Conservation (phyloP, 2,797 vertebrate genomes). For the Liparis tanakae region DNA sequence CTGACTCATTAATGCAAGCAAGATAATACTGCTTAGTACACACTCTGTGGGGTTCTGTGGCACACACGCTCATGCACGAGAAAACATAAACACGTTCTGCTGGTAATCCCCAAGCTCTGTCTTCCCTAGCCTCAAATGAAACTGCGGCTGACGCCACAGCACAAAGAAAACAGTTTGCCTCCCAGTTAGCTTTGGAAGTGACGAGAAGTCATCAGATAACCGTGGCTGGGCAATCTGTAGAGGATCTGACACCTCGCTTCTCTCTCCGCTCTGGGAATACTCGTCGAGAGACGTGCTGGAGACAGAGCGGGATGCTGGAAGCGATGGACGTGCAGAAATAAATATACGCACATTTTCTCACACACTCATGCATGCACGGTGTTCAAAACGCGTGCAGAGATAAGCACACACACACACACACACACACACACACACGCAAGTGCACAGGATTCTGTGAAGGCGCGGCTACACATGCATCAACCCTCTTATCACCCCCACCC, state of each 20-base stretch:
- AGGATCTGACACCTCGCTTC: slow-evolving; percentile 52
- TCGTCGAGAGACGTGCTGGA: slow-evolving; percentile 9
- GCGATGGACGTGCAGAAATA: slow-evolving; percentile 9
- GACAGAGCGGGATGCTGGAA: slow-evolving; percentile 25
- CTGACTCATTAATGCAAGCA: slow-evolving; percentile 50
- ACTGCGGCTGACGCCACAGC: slow-evolving; percentile 40
- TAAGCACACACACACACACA: not conserved
- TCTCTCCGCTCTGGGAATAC: slow-evolving; percentile 18
- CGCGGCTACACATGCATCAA: slow-evolving; percentile 10
- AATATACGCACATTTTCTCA: slow-evolving; percentile 1
- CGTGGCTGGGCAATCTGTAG: slow-evolving; percentile 48
- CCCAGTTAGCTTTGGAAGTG: slow-evolving; percentile 56
- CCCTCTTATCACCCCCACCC: slow-evolving; percentile 18
- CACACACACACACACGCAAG: not conserved
- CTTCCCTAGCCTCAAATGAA: slow-evolving; percentile 55
- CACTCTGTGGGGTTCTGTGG: slow-evolving; percentile 30
- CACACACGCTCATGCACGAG: not conserved
- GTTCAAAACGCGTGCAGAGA: slow-evolving; percentile 16
- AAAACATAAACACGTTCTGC: not conserved
- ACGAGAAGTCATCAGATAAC: slow-evolving; percentile 63
- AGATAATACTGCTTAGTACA: slow-evolving; percentile 39
- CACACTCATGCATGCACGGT: not conserved
- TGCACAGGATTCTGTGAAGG: slow-evolving; percentile 17
- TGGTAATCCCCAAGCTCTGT: slow-evolving; percentile 45
- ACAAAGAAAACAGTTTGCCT: slow-evolving; percentile 48